phyloP scores from a whole-genome alignment of 2,113 vertebrate genomes.

The Mus pahari region DNA sequence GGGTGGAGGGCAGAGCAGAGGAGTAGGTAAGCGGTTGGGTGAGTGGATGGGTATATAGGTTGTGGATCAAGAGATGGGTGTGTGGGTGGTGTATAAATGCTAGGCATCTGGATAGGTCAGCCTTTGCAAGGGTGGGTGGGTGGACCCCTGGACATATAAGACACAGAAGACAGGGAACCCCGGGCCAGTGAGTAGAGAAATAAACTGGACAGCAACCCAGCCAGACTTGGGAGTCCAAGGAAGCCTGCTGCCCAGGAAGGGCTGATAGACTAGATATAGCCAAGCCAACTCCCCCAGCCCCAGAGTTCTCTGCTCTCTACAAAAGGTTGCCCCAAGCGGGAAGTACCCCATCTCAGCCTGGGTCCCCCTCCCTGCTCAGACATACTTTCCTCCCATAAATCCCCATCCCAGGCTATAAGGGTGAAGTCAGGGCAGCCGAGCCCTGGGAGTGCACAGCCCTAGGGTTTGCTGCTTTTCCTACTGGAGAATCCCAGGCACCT shows the following conservation, averaged over 20 bases:
- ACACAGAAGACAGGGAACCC: background rate
- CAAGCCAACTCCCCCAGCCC: background rate
- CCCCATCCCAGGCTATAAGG: background rate
- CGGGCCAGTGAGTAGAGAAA: background rate
- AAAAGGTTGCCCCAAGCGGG: background rate
- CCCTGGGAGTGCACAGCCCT: background rate
- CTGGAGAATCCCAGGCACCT: background rate
- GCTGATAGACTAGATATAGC: background rate
- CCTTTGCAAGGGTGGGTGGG: background rate
- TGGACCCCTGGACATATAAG: background rate
- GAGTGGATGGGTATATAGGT: background rate
- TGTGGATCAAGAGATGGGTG: background rate
- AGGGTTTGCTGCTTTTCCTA: background rate
- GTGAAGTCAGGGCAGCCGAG: slow-evolving; percentile 13
- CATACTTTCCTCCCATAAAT: background rate
- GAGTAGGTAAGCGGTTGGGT: background rate
- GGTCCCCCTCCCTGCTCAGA: background rate
- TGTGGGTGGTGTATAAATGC: no score
- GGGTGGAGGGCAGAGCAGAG: background rate
- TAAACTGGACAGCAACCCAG: background rate
- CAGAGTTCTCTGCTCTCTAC: background rate
- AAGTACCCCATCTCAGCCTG: background rate
- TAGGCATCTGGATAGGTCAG: no score
- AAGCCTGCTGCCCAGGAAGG: background rate
- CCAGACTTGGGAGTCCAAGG: background rate